These are phyloP conservation scores for Drosophila dives DNA, from an alignment of 2,888 invertebrate genomes.

Conservation along the genomic window DNA sequence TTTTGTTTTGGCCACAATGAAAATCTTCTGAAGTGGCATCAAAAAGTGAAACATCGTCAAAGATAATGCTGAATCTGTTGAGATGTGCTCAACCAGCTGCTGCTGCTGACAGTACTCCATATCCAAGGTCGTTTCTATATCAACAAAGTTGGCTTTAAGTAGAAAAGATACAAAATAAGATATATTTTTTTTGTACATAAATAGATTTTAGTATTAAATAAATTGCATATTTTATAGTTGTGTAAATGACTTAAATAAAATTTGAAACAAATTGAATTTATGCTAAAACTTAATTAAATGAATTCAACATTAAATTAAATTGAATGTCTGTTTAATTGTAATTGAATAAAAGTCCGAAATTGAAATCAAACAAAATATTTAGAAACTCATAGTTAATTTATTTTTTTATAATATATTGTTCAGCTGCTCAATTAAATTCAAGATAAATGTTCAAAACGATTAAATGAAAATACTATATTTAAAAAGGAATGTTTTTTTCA, in stretches of 20 bases:
- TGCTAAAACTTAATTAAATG: conserved; percentile 5
- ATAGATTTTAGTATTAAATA: not conserved
- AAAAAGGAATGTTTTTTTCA: not conserved
- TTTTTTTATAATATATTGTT: not conserved
- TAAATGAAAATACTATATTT: not conserved
- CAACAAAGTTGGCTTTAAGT: conserved; percentile 10
- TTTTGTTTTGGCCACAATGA: conserved; percentile 41
- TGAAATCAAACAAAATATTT: conserved; percentile 14
- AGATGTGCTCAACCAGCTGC: not conserved
- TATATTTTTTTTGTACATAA: not conserved
- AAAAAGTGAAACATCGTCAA: conserved; percentile 46
- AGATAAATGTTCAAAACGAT: not conserved
- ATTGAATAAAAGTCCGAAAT: conserved; percentile 19
- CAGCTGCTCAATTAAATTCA: not conserved
- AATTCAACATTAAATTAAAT: conserved; percentile 6
- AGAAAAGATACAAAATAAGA: not conserved
- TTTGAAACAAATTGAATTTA: not conserved
- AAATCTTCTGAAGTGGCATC: conserved; percentile 29
- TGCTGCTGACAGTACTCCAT: conserved; percentile 8
- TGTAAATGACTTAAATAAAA: not conserved
- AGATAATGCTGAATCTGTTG: conserved; percentile 13
- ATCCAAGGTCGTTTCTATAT: conserved; percentile 22
- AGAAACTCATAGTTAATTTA: not conserved
- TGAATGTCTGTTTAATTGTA: conserved; percentile 1
- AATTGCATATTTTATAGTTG: not conserved